phyloP scores from a whole-genome alignment of 23 tunicate genomes.

The Styela clava region DNA sequence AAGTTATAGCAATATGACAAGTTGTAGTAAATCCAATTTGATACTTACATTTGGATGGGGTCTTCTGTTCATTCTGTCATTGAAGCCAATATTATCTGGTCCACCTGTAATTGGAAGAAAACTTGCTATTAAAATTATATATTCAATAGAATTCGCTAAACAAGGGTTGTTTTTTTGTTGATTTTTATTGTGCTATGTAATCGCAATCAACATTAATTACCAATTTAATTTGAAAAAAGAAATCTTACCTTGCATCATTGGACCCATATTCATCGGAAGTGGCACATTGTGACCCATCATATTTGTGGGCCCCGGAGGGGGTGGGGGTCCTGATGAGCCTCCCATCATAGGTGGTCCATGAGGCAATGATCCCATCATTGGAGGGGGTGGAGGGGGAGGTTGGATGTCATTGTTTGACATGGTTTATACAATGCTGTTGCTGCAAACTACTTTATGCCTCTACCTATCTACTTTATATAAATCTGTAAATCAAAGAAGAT shows the following conservation, averaged over 20 bases:
- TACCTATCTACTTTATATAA: no score
- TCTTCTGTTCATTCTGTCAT: neutral
- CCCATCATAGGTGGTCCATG: conserved; percentile 28
- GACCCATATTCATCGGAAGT: neutral
- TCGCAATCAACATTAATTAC: no score
- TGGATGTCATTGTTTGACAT: conserved; percentile 22
- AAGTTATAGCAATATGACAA: no score
- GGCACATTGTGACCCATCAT: conserved; percentile 12
- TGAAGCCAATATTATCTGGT: neutral
- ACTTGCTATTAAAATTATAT: neutral
- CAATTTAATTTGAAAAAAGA: neutral
- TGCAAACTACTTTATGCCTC: no score
- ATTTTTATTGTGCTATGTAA: no score
- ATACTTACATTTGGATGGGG: neutral
- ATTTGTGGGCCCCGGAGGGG: conserved; percentile 5
- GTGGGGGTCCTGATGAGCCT: conserved; percentile 14
- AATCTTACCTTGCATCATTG: neutral
- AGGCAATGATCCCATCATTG: conserved; percentile 20
- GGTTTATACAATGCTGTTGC: no score
- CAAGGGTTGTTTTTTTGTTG: no score
- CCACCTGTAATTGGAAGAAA: neutral
- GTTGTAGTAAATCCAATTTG: no score
- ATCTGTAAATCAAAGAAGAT: no score
- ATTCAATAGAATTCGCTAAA: neutral
- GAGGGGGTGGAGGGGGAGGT: conserved; percentile 26